Base-by-base conservation (phyloP, 2,888 invertebrate genomes). In the Papilio elwesi region DNA sequence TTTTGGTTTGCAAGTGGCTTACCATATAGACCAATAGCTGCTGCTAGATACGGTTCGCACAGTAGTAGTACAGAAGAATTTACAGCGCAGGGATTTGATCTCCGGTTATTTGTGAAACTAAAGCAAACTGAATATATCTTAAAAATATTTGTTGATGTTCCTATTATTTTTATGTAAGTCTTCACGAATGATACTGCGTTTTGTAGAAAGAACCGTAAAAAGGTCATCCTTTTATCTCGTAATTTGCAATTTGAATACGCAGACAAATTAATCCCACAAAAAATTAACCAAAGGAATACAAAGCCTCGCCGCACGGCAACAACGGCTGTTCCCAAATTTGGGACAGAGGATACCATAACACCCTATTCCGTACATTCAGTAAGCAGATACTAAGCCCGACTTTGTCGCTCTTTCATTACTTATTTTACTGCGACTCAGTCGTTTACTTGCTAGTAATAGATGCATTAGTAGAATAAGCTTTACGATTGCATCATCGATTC, bases 191-290 rank as follows among this genome's bases (percentile, higher is more conserved):
- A 77, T 78, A 79, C 80, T 78, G 78, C 79, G 75, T 78, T 78
- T 75, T 74, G 77, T 76, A 76, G 76, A 79, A 78, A 79, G 57
- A 81, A 82, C 85, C 83, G 85, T 82, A 83, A 87, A 89, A 89
- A 87, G 88, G 87, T 87, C 85, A 88, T 84, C 84, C 88, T 86
- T 90, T 89, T 88, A 90, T 90, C 85, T 87, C 89, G 85, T 87
- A 89, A 91, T 91, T 90, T 90, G 90, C 89, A 90, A 90, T 93
- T 91, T 91, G 90, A 90, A 92, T 92, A 88, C 91, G 88, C 89
- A 90, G 90, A 91, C 91, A 92, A 91, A 92, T 91, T 90, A 91
- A 91, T 90, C 89, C 89, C 78, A 83, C 84, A 85, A 90, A 91
- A 91, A 92, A 89, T 85, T 87, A 86, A 86, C 83, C 86, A 85